Evolutionary conservation across 1,140 invertebrate genomes (phyloP).

Genomic region (Drosophila parvula): DNA sequence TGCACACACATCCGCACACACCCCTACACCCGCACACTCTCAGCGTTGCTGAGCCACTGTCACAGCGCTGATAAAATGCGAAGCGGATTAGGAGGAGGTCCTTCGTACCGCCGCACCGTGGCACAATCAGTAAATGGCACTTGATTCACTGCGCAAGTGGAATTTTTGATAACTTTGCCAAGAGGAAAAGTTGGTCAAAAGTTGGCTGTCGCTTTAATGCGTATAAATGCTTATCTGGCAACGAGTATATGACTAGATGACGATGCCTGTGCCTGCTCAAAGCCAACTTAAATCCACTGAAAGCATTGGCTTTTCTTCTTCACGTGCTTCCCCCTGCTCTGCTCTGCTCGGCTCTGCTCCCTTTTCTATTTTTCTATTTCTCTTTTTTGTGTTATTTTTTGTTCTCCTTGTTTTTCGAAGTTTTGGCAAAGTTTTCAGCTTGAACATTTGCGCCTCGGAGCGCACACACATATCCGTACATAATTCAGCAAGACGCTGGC

Average conservation of each 20-base stretch:
- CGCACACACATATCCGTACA: conserved; percentile 54
- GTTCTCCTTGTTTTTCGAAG: conserved; percentile 43
- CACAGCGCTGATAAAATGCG: conserved; percentile 80
- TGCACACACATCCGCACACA: conserved; percentile 35
- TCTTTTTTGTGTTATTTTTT: conserved; percentile 12
- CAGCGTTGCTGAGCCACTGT: conserved; percentile 67
- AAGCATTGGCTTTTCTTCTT: conserved; percentile 69
- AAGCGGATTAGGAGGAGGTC: conserved; percentile 77
- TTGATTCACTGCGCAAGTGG: conserved; percentile 82
- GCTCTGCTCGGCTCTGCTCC: not conserved
- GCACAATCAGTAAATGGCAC: conserved; percentile 82
- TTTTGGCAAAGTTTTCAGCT: conserved; percentile 75
- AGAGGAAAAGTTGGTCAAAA: conserved; percentile 75
- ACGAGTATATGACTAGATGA: conserved; percentile 64
- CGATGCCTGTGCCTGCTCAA: conserved; percentile 51
- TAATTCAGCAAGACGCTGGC: conserved; percentile 73
- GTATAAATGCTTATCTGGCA: conserved; percentile 73
- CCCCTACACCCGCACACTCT: conserved; percentile 3
- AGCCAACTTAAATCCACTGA: conserved; percentile 78
- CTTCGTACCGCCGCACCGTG: conserved; percentile 48
- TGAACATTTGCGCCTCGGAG: conserved; percentile 75
- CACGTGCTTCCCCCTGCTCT: conserved; percentile 42
- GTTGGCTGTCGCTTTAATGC: conserved; percentile 77
- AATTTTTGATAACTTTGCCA: conserved; percentile 81
- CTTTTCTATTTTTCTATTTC: conserved; percentile 26